Percentiles rank a stretch among this genome's conserved stretches.
phyloP scores from a whole-genome alignment of 2,113 vertebrate genomes.

The Heteronetta atricapilla region DNA sequence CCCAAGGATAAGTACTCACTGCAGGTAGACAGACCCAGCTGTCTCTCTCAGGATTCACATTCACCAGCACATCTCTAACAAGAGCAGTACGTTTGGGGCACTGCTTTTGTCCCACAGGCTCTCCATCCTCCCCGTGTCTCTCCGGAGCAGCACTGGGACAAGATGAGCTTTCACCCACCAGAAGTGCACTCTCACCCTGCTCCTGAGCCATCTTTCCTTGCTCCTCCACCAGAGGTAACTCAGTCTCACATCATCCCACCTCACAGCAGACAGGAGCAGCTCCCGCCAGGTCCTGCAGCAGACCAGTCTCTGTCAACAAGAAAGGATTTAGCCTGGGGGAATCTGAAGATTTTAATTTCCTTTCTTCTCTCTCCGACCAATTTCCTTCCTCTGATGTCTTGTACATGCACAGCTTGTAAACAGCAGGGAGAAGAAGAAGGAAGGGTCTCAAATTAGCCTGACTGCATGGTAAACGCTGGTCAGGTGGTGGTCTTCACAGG shows the following conservation, averaged over 20 bases:
- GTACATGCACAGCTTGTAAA: neutral
- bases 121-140: neutral
- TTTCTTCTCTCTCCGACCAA: neutral
- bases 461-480: neutral
- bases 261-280: neutral
- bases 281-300: neutral
- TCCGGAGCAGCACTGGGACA: neutral
- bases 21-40: neutral
- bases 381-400: neutral
- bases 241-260: neutral
- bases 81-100: neutral
- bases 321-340: neutral
- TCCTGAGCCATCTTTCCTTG: neutral
- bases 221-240: neutral
- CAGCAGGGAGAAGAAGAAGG: neutral
- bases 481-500: neutral
- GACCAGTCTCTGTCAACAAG: neutral
- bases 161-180: neutral
- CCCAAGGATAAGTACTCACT: neutral
- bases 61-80: neutral
- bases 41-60: neutral
- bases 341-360: neutral
- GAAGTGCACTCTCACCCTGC: neutral
- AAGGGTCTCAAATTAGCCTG: neutral
- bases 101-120: neutral